Conservation (phyloP, 2,113 vertebrate species). For the Lates calcarifer region DNA sequence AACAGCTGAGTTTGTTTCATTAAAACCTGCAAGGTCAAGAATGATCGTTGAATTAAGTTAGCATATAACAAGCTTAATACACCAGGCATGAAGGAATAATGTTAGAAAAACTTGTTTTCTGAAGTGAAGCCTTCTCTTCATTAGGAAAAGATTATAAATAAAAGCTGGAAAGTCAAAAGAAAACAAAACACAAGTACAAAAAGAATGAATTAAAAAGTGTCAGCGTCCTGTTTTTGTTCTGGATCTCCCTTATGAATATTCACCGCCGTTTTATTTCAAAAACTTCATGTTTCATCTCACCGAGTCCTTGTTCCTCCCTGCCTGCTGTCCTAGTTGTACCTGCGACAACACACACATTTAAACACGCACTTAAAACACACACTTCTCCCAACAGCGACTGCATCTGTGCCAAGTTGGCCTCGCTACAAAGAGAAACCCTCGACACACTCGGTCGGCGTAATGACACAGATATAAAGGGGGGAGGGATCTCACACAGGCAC, state of each 20-base stretch:
- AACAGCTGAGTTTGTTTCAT: too few species aligned
- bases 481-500: constrained; percentile 15
- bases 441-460: constrained; percentile 22
- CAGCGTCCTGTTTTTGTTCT: constrained; percentile 54
- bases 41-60: too few species aligned
- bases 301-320: constrained; percentile 53
- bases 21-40: too few species aligned
- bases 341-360: constrained; percentile 67
- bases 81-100: too few species aligned
- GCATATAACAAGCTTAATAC: too few species aligned
- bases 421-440: constrained; percentile 63
- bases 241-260: constrained; percentile 55
- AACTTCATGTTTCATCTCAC: constrained; percentile 39
- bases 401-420: constrained; percentile 65
- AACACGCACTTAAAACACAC: constrained; percentile 47
- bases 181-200: constrained; percentile 51
- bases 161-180: neutral
- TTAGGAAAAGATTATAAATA: constrained; percentile 5
- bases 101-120: neutral
- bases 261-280: neutral
- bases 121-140: neutral
- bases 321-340: constrained; percentile 70
- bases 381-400: constrained; percentile 34
- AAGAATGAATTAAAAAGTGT: constrained; percentile 47
- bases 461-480: constrained; percentile 69